phyloP scores from a whole-genome alignment of 2,888 invertebrate genomes.

The Ariolimax columbianus region DNA sequence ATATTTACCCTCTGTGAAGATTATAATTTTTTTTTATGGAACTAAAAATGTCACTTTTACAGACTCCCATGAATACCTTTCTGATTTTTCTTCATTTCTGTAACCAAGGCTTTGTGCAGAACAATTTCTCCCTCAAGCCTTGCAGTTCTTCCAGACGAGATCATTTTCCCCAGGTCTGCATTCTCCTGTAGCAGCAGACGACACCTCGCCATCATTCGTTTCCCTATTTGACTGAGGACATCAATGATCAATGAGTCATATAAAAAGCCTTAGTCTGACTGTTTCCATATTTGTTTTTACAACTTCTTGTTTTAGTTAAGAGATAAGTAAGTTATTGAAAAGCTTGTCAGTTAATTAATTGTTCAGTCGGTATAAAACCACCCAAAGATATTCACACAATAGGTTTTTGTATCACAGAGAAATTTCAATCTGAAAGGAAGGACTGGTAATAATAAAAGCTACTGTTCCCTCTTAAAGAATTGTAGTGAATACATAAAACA shows the following conservation, averaged over 20 bases:
- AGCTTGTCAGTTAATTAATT: background rate
- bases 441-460: too few species aligned
- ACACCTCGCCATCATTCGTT: slow-evolving; percentile 98
- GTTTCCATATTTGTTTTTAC: background rate
- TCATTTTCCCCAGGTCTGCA: slow-evolving; percentile 96
- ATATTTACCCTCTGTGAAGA: too few species aligned
- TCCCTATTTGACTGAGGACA: slow-evolving; percentile 90
- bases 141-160: slow-evolving; percentile 94
- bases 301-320: background rate
- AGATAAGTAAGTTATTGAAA: background rate
- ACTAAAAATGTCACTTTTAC: background rate
- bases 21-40: too few species aligned
- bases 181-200: slow-evolving; percentile 96
- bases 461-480: too few species aligned
- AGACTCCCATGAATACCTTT: slow-evolving; percentile 83
- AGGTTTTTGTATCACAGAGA: too few species aligned
- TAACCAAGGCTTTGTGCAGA: slow-evolving; percentile 94
- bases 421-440: too few species aligned
- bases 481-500: too few species aligned
- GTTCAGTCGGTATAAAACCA: too few species aligned
- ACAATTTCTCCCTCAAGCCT: slow-evolving; percentile 97
- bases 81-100: slow-evolving; percentile 97
- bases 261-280: background rate
- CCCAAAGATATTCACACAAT: too few species aligned
- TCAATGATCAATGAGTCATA: slow-evolving; percentile 2